Conservation (phyloP, 2,113 vertebrate species). For the Anarhynchus alexandrinus region DNA sequence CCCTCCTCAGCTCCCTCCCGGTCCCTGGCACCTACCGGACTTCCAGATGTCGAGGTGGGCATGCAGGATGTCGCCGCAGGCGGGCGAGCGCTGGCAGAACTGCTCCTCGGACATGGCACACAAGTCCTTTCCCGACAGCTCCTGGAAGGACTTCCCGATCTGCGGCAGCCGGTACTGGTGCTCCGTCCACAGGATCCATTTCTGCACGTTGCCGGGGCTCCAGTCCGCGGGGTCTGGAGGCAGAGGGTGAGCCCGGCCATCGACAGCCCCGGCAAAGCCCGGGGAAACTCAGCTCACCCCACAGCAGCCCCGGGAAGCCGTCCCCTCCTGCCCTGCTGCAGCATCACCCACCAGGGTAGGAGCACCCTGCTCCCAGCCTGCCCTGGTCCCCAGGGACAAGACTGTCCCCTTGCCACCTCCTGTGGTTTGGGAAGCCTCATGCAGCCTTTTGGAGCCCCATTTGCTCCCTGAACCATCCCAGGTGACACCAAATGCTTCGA, state of each 20-base stretch:
- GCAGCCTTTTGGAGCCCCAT: background rate
- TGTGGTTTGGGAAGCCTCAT: background rate
- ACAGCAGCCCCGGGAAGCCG: background rate
- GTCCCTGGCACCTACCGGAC: conserved; percentile 75
- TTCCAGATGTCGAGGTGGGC: conserved; percentile 99
- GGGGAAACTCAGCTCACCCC: background rate
- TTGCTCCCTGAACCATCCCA: background rate
- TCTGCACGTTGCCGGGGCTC: conserved; percentile 91
- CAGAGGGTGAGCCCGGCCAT: background rate
- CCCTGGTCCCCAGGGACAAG: background rate
- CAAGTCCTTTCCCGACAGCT: conserved; percentile 88
- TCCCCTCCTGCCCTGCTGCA: background rate
- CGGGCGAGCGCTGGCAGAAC: conserved; percentile 87
- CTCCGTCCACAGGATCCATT: conserved; percentile 97
- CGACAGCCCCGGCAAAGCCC: background rate
- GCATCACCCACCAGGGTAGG: background rate
- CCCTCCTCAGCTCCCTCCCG: background rate
- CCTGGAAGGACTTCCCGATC: conserved; percentile 90
- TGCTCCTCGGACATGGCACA: conserved; percentile 93
- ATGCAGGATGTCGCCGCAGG: conserved; percentile 88
- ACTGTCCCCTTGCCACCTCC: background rate
- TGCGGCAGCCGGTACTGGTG: conserved; percentile 93
- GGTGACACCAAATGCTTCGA: background rate
- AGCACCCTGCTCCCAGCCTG: background rate
- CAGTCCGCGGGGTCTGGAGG: conserved; percentile 87